A percentile compares a stretch with the other conserved stretches of the same genome.
These are phyloP conservation scores for Pseudolaguvia tuberculata DNA, from an alignment of 2,113 vertebrate species.

Conservation along the genomic window DNA sequence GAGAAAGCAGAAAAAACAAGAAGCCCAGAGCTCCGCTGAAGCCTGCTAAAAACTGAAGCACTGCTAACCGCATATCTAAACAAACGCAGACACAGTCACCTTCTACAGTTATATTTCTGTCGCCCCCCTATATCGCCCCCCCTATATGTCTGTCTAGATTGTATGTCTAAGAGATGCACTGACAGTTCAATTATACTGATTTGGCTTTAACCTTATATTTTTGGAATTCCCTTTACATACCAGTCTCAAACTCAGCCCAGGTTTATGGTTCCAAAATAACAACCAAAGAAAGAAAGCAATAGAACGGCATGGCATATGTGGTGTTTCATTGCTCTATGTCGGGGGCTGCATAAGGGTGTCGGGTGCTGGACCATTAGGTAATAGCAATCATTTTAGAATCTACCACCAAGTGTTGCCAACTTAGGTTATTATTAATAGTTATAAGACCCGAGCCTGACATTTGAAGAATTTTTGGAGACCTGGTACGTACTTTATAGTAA, in stretches of 20 bases:
- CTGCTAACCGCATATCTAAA: constrained; percentile 66
- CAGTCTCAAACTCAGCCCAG: not conserved
- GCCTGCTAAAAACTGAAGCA: constrained; percentile 77
- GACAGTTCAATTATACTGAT: not conserved
- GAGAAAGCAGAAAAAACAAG: constrained; percentile 74
- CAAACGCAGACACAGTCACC: not conserved
- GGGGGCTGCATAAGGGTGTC: not conserved
- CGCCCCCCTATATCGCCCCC: not conserved
- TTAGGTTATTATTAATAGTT: constrained; percentile 3
- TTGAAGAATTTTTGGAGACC: not conserved
- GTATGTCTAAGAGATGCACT: not conserved
- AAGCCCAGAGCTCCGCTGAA: constrained; percentile 76
- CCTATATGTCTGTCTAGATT: not conserved
- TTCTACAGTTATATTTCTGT: not conserved
- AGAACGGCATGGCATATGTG: not conserved
- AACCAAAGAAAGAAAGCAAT: not conserved
- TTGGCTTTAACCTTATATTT: not conserved
- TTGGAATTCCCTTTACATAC: constrained; percentile 9
- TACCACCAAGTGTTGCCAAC: constrained; percentile 11
- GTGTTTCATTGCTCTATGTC: not conserved
- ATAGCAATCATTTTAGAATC: constrained; percentile 33
- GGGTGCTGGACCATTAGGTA: constrained; percentile 29
- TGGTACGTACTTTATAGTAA: not conserved
- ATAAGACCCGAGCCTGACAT: not conserved
- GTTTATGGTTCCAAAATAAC: constrained; percentile 28